A percentile compares a stretch with the other conserved stretches of the same genome.
These are phyloP conservation scores for Oryctolagus cuniculus DNA, from an alignment of 2,113 vertebrate genomes.

Conservation along the genomic window mOryCun1.1 NC_091433.1:173011501-173012000, in stretches of 20 bases:
- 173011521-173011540: not conserved
- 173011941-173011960: not conserved
- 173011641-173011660: not conserved
- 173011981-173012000: not conserved
- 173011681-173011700: not conserved
- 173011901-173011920: not conserved
- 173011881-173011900: not conserved
- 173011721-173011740: slow-evolving; percentile 12
- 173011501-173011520: not conserved
- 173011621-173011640: not conserved
- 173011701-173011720: not conserved
- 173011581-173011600: slow-evolving; percentile 11
- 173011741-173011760: not conserved
- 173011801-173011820: not conserved
- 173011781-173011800: slow-evolving; percentile 15
- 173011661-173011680: not conserved
- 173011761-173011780: not conserved
- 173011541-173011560: not conserved
- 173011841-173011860: accelerated
- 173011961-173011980: not conserved
- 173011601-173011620: not conserved
- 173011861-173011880: not conserved
- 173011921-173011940: not conserved
- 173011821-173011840: not conserved
- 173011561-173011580: slow-evolving; percentile 44